Percentiles rank a stretch among this genome's conserved stretches.
Conservation (phyloP, 2,113 vertebrate species). For the Isichthys henryi region DNA sequence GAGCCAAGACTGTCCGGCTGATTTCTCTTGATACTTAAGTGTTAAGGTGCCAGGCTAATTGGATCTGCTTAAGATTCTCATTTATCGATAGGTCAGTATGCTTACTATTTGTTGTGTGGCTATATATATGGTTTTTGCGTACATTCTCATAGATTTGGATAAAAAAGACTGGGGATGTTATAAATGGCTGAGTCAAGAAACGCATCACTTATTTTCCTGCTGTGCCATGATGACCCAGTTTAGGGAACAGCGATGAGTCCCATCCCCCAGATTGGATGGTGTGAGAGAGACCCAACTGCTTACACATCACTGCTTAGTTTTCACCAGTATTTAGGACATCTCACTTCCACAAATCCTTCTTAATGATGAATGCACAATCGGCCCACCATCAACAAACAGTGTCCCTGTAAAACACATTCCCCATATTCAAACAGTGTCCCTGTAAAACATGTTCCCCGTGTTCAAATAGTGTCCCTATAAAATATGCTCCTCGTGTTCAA, state of each 20-base stretch:
- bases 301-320: background rate
- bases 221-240: background rate
- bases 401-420: background rate
- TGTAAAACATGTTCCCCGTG: background rate
- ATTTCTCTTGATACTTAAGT: background rate
- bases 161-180: background rate
- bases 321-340: background rate
- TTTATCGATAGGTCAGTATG: background rate
- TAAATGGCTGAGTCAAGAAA: background rate
- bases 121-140: background rate
- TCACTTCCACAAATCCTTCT: background rate
- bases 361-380: background rate
- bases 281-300: background rate
- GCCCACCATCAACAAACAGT: background rate
- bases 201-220: background rate
- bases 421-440: background rate
- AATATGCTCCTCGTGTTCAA: too few species aligned
- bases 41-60: background rate
- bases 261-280: background rate
- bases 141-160: background rate
- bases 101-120: background rate
- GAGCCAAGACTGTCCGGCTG: background rate
- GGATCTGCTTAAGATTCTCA: background rate
- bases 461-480: background rate
- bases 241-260: background rate